Evolutionary conservation across 2,797 vertebrate genomes (phyloP).

Genomic region (Labeo calbasu): DNA sequence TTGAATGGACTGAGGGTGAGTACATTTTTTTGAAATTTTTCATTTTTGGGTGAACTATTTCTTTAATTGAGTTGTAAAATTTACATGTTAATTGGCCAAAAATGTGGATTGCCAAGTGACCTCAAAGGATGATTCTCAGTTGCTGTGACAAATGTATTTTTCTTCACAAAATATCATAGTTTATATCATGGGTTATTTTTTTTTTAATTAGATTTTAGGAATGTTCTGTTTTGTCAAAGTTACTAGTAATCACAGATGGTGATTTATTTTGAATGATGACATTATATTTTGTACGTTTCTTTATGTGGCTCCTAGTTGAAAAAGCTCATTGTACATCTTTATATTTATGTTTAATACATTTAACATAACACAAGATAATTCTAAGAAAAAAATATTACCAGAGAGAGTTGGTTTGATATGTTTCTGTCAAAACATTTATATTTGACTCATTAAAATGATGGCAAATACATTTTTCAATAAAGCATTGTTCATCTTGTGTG

Average conservation of each 20-base stretch:
- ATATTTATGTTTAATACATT: background rate
- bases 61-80: background rate
- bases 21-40: background rate
- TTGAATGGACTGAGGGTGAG: background rate
- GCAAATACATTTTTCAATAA: conserved; percentile 29
- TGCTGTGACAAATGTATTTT: background rate
- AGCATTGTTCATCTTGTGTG: conserved; percentile 3
- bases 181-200: background rate
- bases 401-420: background rate
- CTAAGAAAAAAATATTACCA: background rate
- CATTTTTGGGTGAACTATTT: background rate
- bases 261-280: background rate
- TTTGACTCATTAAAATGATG: background rate
- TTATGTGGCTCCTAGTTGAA: background rate
- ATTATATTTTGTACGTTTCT: background rate
- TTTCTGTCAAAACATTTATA: background rate
- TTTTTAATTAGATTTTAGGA: background rate
- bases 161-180: background rate
- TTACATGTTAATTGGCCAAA: background rate
- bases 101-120: background rate
- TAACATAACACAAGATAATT: background rate
- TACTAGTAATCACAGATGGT: background rate
- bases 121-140: background rate
- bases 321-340: background rate
- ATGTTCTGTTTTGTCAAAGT: background rate